Evolutionary conservation across 2,888 invertebrate genomes (phyloP), one percentile per base, ranked within the genome.

Genomic region (Volucella inanis): DNA sequence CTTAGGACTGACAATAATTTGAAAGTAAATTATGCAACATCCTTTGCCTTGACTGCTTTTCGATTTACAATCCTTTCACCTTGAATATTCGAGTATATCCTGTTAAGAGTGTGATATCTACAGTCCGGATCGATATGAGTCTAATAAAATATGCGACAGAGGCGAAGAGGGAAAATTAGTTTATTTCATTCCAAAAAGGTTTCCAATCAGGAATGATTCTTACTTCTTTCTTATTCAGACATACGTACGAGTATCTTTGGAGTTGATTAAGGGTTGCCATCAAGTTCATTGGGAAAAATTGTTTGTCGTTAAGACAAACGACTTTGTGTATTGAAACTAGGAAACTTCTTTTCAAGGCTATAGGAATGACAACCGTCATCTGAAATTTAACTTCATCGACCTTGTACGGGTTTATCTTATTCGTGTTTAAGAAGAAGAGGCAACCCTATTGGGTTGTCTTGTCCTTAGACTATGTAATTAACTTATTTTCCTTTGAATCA

Each of bases 381-480:
- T 22, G 4, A 2, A 22, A 22, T 3, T 3, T 22, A 22, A 22
- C 22, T 22, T 22, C 22, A 22, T 22, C 22, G 22, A 22, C 22
- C 22, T 22, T 3, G 22, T 3, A 22, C 3, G 0, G 22, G 3
- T 18, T 18, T 18, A 18, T 18, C 18, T 18, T 18, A 18, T 1
- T 18, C 18, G 18, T 18, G 18, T 22, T 22, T 4, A 22, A 22
- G 3, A 3, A 4, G 22, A 3, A 22, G 0, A 0, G 22, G 22
- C 22, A 22, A 22, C 22, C 4, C 22, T 22, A 22, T 22, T 22
- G 22, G 3, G 22, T 22, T 22, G 22, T 4, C 22, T 2, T 41
- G 14, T 61, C 50, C 47, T 62, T 67, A 43, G 49, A 50, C 65
- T 67, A 43, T 22, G 14, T 67, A 75, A 75, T 75, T 75, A 75